Percentiles rank a stretch among this genome's conserved stretches.
Conservation (phyloP, 2,888 invertebrate genomes). For the Antheraea assamensis region DNA sequence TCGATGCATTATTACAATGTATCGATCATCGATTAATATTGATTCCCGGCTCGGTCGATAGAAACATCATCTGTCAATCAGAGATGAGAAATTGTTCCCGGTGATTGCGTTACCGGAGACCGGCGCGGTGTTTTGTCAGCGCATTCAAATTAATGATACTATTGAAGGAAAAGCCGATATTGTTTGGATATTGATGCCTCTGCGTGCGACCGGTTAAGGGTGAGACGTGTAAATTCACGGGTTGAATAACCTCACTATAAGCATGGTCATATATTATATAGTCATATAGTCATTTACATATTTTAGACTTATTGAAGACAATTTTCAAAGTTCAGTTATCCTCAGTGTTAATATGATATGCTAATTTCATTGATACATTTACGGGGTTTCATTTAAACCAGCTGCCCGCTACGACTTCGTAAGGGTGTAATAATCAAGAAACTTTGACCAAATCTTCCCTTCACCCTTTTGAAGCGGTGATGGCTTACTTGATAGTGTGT, state of each 20-base stretch:
- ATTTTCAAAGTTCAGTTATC: background rate
- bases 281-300: background rate
- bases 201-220: background rate
- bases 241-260: background rate
- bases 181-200: conserved; percentile 1
- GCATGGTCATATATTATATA: background rate
- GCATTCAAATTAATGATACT: conserved; percentile 17
- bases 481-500: no score
- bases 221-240: background rate
- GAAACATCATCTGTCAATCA: conserved; percentile 44
- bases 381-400: no score
- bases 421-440: no score
- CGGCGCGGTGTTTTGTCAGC: conserved; percentile 19
- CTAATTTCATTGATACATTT: background rate
- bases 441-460: no score
- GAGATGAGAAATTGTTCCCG: conserved; percentile 21
- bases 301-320: background rate
- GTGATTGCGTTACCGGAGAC: conserved; percentile 16
- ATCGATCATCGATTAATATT: conserved; percentile 22
- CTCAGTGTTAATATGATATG: background rate
- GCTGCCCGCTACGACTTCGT: no score
- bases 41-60: conserved; percentile 25
- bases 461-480: no score
- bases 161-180: conserved; percentile 1
- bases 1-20: conserved; percentile 12